phyloP scores from a whole-genome alignment of 2,113 vertebrate genomes.

The Fregata magnificens region DNA sequence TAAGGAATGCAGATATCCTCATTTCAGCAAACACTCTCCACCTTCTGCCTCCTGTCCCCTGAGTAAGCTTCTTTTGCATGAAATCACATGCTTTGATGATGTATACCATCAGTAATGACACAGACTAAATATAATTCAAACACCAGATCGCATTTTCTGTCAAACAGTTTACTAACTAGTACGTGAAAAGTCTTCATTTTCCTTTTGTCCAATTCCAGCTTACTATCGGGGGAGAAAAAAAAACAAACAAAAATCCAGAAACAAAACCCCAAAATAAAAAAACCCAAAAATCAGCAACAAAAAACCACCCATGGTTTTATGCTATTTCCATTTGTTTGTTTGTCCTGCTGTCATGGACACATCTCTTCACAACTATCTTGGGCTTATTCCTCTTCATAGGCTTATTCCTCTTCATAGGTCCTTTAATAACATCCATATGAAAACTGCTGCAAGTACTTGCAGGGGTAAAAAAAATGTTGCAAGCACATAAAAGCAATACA shows the following conservation, averaged over 20 bases:
- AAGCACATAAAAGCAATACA: not conserved
- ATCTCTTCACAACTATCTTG: not conserved
- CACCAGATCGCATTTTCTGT: not conserved
- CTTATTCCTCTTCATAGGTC: not conserved
- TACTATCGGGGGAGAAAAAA: not conserved
- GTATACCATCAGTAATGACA: not conserved
- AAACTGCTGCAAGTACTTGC: not conserved
- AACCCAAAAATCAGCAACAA: not conserved
- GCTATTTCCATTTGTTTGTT: not conserved
- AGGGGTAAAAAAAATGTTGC: not conserved
- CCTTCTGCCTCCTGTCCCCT: not conserved
- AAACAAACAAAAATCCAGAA: fast-evolving
- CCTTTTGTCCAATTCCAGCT: not conserved
- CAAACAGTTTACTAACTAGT: not conserved
- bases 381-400: not conserved
- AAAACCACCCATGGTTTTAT: fast-evolving
- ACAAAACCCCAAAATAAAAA: not conserved
- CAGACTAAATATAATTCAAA: not conserved
- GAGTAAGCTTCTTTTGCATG: not conserved
- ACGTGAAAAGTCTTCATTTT: not conserved
- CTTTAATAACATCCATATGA: not conserved
- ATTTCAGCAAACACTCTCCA: not conserved
- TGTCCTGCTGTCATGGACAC: not conserved
- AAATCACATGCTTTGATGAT: not conserved
- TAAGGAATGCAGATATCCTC: not conserved